A percentile compares a stretch with the other conserved stretches of the same genome.
phyloP scores from a whole-genome alignment of 2,113 vertebrate genomes.

The Galbula dea region DNA sequence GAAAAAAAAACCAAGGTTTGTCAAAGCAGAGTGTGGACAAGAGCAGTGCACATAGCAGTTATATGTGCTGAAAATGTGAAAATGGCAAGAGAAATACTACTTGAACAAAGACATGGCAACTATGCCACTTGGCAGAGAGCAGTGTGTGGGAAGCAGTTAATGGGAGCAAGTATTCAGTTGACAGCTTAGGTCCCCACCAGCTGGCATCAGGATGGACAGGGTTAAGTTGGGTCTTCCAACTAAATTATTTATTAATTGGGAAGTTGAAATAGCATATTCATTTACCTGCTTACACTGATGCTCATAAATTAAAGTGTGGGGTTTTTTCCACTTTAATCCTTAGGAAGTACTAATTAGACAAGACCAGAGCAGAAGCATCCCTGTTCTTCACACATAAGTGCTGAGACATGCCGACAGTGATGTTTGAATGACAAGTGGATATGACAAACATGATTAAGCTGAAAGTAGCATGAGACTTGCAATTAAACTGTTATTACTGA shows the following conservation, averaged over 20 bases:
- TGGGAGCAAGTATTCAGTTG: fast-evolving
- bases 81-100: neutral
- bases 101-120: neutral
- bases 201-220: neutral
- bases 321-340: neutral
- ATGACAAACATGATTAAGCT: constrained; percentile 23
- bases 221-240: neutral
- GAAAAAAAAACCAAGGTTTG: neutral
- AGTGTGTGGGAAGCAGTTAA: neutral
- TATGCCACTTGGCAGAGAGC: neutral
- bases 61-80: neutral
- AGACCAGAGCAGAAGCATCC: neutral
- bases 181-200: neutral
- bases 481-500: constrained; percentile 29
- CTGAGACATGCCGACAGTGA: neutral
- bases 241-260: neutral
- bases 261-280: neutral
- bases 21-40: neutral
- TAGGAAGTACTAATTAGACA: constrained; percentile 34
- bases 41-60: neutral
- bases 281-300: neutral
- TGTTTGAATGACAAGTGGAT: constrained; percentile 39
- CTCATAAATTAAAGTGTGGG: neutral
- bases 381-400: neutral
- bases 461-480: neutral